Percentiles rank a stretch among this genome's conserved stretches.
These are phyloP conservation scores for Nothobranchius kuhntae DNA, from an alignment of 2,113 vertebrate species.

Conservation along the genomic window DNA sequence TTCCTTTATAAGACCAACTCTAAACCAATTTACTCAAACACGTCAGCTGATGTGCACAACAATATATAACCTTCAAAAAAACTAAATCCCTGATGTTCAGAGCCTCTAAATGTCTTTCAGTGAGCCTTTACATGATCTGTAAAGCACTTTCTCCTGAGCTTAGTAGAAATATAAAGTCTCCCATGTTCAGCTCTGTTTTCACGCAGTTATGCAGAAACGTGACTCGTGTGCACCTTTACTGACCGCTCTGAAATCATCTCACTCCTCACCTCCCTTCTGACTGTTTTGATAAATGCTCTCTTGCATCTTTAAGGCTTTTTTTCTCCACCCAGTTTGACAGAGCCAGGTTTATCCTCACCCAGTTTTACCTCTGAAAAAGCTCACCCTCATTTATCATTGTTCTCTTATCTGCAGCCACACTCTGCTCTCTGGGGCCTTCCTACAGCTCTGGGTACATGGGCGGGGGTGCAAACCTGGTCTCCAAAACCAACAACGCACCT, in stretches of 20 bases:
- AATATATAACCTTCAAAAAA: too few species aligned
- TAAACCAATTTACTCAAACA: too few species aligned
- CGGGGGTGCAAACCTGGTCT: conserved; percentile 27
- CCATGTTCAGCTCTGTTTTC: background rate
- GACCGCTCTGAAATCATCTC: conserved; percentile 3
- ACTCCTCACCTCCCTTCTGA: background rate
- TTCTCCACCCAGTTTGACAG: conserved; percentile 8
- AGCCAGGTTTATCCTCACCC: conserved; percentile 47
- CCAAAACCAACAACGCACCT: conserved; percentile 34
- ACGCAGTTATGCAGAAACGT: background rate
- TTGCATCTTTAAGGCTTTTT: conserved; percentile 10
- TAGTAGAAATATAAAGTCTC: background rate
- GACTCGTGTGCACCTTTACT: background rate
- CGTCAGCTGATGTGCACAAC: too few species aligned
- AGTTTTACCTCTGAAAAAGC: conserved; percentile 54
- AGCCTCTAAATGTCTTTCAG: too few species aligned
- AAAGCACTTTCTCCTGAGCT: background rate
- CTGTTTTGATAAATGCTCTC: conserved; percentile 6
- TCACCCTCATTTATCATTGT: conserved; percentile 65
- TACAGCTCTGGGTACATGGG: conserved; percentile 63
- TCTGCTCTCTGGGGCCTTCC: conserved; percentile 62
- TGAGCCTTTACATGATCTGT: background rate
- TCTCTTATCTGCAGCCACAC: conserved; percentile 69
- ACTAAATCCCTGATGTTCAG: too few species aligned
- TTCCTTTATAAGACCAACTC: too few species aligned